Evolutionary conservation across 1,140 invertebrate genomes (phyloP).

Genomic region (Leptonema lineaticorne): DNA sequence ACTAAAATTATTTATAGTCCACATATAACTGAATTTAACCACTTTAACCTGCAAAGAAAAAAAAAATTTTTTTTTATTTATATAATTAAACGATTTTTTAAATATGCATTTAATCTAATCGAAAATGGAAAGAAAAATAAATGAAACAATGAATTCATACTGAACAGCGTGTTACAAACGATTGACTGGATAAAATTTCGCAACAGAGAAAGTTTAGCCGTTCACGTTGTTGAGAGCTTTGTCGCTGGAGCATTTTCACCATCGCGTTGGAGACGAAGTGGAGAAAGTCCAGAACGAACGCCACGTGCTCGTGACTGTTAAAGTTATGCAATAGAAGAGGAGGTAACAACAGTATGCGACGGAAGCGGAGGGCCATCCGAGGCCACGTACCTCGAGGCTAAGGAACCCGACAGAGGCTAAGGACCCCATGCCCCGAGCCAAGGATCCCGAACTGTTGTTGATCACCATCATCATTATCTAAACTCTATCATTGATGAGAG

Average conservation of each 20-base stretch:
- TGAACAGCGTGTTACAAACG: neutral
- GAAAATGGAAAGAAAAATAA: constrained; percentile 14
- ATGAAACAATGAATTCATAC: neutral
- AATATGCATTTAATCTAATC: neutral
- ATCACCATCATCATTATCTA: too few species aligned
- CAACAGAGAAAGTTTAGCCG: constrained; percentile 24
- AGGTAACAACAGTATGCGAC: constrained; percentile 9
- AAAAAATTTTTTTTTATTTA: neutral
- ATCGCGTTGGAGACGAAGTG: neutral
- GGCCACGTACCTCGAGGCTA: constrained; percentile 20
- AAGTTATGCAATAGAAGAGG: constrained; percentile 2
- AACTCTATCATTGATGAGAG: too few species aligned
- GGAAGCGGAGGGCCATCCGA: constrained; percentile 14
- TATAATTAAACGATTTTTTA: neutral
- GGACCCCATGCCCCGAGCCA: constrained; percentile 27
- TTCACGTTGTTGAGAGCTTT: neutral
- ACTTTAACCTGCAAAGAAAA: constrained; percentile 88
- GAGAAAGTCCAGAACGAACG: constrained; percentile 20
- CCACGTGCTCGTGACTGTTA: constrained; percentile 4
- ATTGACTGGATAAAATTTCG: constrained; percentile 25
- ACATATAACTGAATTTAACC: constrained; percentile 99
- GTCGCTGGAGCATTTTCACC: constrained; percentile 20
- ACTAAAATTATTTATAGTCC: constrained; percentile 99
- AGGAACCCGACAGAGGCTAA: constrained; percentile 35
- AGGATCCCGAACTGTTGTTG: neutral